Percentiles rank a stretch among this genome's conserved stretches.
Evolutionary conservation across 1,140 invertebrate genomes (phyloP).

Genomic region (Amyelois transitella): DNA sequence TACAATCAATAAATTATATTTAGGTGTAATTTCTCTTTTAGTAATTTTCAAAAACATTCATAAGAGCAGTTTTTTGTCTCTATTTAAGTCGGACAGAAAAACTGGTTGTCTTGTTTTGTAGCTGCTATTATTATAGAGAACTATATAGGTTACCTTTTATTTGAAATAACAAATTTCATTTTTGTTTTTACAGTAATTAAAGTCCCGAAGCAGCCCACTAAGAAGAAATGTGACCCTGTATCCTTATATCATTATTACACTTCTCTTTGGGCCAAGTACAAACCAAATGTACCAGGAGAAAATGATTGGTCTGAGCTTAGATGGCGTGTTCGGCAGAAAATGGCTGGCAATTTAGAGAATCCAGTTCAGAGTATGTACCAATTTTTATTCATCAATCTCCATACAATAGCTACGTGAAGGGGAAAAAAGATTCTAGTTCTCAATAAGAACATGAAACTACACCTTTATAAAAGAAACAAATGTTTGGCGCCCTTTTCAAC

Average conservation of each 20-base stretch:
- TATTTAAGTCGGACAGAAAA: too few species aligned
- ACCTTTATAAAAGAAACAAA: too few species aligned
- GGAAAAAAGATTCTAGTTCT: too few species aligned
- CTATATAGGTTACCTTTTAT: too few species aligned
- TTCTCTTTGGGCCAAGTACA: constrained; percentile 81
- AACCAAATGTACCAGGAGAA: constrained; percentile 80
- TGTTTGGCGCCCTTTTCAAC: too few species aligned
- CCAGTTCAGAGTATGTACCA: constrained; percentile 23
- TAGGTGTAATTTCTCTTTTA: too few species aligned
- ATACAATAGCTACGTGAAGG: too few species aligned
- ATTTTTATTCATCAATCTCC: neutral
- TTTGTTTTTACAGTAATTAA: constrained; percentile 66
- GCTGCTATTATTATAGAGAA: neutral
- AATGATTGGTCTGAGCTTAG: constrained; percentile 76
- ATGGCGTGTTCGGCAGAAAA: constrained; percentile 73
- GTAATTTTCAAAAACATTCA: too few species aligned
- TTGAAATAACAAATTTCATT: neutral
- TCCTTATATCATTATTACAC: constrained; percentile 84
- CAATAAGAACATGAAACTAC: too few species aligned
- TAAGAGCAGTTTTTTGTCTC: too few species aligned
- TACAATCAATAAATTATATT: too few species aligned
- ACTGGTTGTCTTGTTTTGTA: too few species aligned
- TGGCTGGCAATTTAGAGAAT: constrained; percentile 41
- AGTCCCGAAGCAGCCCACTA: constrained; percentile 47
- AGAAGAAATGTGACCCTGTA: constrained; percentile 81